Evolutionary conservation across 1,140 invertebrate genomes (phyloP).

Genomic region (Monochamus saltuarius): DNA sequence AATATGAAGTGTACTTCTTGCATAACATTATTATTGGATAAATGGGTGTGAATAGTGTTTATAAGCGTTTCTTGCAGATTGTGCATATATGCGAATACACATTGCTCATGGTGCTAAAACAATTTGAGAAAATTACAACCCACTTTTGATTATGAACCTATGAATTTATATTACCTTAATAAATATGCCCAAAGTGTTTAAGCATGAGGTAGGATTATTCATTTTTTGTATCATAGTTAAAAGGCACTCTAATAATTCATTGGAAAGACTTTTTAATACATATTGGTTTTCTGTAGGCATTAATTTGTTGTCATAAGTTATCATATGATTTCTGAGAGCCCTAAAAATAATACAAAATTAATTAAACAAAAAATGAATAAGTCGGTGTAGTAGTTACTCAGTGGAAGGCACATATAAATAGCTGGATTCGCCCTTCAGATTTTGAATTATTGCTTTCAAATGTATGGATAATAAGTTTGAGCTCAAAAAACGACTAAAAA

Average conservation of each 20-base stretch:
- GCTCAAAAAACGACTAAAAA: slow-evolving; percentile 8
- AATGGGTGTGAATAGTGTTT: background rate
- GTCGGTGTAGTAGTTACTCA: slow-evolving; percentile 15
- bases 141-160: background rate
- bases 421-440: slow-evolving; percentile 3
- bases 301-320: background rate
- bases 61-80: slow-evolving; percentile 18
- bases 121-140: background rate
- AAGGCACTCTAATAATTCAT: slow-evolving; percentile 6
- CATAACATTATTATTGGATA: slow-evolving; percentile 5
- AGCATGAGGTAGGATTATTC: slow-evolving; percentile 7
- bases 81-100: slow-evolving; percentile 7
- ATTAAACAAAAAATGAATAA: no score
- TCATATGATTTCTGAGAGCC: slow-evolving; percentile 14
- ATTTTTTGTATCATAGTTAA: slow-evolving; percentile 4
- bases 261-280: background rate
- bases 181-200: slow-evolving; percentile 18
- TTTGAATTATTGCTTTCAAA: slow-evolving; percentile 15
- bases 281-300: slow-evolving; percentile 9
- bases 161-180: slow-evolving; percentile 20
- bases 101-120: background rate
- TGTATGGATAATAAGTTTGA: slow-evolving; percentile 12
- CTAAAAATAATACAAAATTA: slow-evolving; percentile 9
- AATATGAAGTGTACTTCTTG: slow-evolving; percentile 18
- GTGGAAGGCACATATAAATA: slow-evolving; percentile 12